Evolutionary conservation across 2,888 invertebrate genomes (phyloP), one percentile per base, ranked within the genome.

Genomic region (Carterocephalus palaemon): DNA sequence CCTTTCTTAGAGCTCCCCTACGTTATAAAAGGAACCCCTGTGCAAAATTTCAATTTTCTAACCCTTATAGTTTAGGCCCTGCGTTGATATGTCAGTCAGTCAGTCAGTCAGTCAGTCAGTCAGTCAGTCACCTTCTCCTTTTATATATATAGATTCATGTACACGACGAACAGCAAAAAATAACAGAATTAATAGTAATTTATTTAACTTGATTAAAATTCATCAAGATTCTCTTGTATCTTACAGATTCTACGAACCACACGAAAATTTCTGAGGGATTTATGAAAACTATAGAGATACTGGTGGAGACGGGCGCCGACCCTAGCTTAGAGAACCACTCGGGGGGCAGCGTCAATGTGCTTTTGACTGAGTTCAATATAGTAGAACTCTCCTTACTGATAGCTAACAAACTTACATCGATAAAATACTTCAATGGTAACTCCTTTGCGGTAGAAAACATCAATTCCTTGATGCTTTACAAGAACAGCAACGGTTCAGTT

Each of bases 241-340:
- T 51, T 51, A 8, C 74, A 83, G 82, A 67, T 34, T 55, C 62
- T 16, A 64, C 64, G 43, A 76, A 71, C 60, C 79, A 75, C 46
- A 57, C 70, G 0, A 67, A 65, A 48, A 52, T 79, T 0, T 48
- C 66, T 0, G 70, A 70, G 0, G 59, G 77, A 2, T 84, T 59
- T 36, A 36, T 63, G 5, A 67, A 73, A 24, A 83, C 88, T 6
- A 75, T 88, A n/a, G 72, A 76, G 37, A 49, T 68, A 0, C 47
- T 89, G 1, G 47, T 89, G 0, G 66, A 76, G n/a, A 48, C 72
- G 23, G 77, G 79, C 2, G 88, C 88, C 0, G 75, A 88, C 16
- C 82, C 88, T 0, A 57, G 61, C 45, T 60, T 80, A n/a, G 67
- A 75, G 2, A 89, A 89, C 47, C 72, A 79, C 36, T 72, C 75